A percentile compares a stretch with the other conserved stretches of the same genome.
Evolutionary conservation across 2,888 invertebrate species (phyloP).

Genomic region (Cotesia congregata): DNA sequence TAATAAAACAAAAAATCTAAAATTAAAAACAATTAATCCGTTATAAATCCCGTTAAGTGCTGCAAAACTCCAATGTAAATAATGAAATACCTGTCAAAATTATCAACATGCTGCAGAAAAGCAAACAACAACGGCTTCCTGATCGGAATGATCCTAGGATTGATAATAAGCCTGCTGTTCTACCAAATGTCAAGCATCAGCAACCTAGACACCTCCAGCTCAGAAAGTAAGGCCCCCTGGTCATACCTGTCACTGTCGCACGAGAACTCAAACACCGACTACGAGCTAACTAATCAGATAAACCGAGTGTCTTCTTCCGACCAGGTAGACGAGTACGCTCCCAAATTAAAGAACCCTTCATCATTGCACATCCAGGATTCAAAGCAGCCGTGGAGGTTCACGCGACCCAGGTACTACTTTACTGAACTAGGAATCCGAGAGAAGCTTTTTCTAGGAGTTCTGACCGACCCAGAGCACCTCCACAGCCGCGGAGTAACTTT

Average conservation of each 20-base stretch:
- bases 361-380: not conserved
- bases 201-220: not conserved
- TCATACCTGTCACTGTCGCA: not conserved
- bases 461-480: slow-evolving; percentile 82
- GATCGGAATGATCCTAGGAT: not conserved
- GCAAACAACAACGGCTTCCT: not conserved
- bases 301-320: not conserved
- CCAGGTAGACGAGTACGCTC: not conserved
- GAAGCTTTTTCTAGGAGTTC: slow-evolving; percentile 88
- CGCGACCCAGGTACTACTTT: slow-evolving; percentile 92
- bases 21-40: too few species aligned
- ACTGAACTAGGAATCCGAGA: slow-evolving; percentile 95
- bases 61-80: not conserved
- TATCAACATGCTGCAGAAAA: not conserved
- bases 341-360: not conserved
- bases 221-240: not conserved
- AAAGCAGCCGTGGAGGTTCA: slow-evolving; percentile 65
- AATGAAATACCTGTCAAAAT: not conserved
- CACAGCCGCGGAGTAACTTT: slow-evolving; percentile 83
- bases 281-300: not conserved
- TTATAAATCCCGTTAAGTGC: too few species aligned
- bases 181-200: not conserved
- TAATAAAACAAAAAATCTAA: too few species aligned
- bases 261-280: not conserved
- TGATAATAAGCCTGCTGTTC: not conserved